Conservation (phyloP, 2,113 vertebrate species). For the Sander vitreus region DNA sequence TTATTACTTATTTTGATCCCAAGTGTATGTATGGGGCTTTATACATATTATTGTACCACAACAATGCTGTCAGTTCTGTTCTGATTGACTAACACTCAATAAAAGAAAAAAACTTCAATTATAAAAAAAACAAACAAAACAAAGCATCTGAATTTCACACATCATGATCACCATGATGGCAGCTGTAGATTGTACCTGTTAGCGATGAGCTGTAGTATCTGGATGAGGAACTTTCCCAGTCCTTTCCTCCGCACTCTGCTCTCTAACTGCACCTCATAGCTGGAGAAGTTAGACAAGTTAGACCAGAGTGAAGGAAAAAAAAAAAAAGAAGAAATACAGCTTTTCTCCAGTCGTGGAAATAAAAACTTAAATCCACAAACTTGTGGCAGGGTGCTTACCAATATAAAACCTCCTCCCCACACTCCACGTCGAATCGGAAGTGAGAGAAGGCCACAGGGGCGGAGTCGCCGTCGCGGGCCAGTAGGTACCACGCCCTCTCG, state of each 20-base stretch:
- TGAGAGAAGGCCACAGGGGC: constrained; percentile 92
- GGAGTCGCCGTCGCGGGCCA: constrained; percentile 86
- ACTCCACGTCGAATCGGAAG: constrained; percentile 95
- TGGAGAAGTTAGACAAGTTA: constrained; percentile 51
- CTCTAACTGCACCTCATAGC: constrained; percentile 96
- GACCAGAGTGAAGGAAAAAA: neutral
- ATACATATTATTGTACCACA: too few species aligned
- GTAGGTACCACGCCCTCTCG: constrained; percentile 93
- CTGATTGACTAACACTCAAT: too few species aligned
- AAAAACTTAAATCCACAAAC: neutral
- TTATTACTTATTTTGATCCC: too few species aligned
- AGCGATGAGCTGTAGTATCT: constrained; percentile 95
- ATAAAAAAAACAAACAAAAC: too few species aligned
- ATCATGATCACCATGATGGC: neutral
- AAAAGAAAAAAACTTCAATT: too few species aligned
- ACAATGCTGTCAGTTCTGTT: too few species aligned
- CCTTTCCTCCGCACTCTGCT: constrained; percentile 91
- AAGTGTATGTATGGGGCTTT: too few species aligned
- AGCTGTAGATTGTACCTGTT: constrained; percentile 85
- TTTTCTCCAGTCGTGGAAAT: neutral
- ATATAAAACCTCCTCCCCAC: constrained; percentile 94
- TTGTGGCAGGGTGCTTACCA: constrained; percentile 79
- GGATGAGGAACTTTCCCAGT: constrained; percentile 94
- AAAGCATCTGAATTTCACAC: neutral
- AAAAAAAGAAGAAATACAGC: neutral